Conservation (phyloP, 2,888 invertebrate genomes). For the Latheticus oryzae region DNA sequence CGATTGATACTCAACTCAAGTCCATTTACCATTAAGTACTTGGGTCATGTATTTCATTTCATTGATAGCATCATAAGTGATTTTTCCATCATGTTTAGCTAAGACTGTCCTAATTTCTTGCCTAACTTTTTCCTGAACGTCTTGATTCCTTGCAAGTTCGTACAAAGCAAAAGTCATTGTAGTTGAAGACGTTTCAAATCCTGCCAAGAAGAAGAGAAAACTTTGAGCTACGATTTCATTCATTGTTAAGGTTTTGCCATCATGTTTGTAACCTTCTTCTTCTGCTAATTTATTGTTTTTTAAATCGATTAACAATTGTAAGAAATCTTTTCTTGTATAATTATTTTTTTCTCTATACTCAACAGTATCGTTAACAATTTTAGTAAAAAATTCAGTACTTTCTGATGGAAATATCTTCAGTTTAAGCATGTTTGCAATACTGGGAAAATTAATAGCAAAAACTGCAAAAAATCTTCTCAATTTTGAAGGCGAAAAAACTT, state of each 20-base stretch:
- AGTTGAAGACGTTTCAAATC: slow-evolving; percentile 45
- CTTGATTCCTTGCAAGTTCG: slow-evolving; percentile 40
- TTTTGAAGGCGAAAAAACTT: slow-evolving; percentile 23
- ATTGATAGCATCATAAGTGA: slow-evolving; percentile 41
- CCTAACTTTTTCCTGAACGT: slow-evolving; percentile 39
- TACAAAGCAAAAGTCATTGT: slow-evolving; percentile 45
- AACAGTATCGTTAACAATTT: slow-evolving; percentile 63
- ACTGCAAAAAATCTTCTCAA: slow-evolving; percentile 17
- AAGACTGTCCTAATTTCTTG: slow-evolving; percentile 37
- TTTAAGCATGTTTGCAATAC: slow-evolving; percentile 42
- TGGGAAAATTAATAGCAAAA: slow-evolving; percentile 38
- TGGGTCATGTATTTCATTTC: slow-evolving; percentile 43
- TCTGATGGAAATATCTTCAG: slow-evolving; percentile 46
- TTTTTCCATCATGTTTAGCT: slow-evolving; percentile 28
- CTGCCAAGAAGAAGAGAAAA: slow-evolving; percentile 44
- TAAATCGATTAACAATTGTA: slow-evolving; percentile 65
- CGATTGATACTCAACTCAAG: neutral
- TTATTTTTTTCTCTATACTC: slow-evolving; percentile 64
- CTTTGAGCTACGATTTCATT: slow-evolving; percentile 44
- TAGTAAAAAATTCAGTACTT: slow-evolving; percentile 64
- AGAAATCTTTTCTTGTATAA: slow-evolving; percentile 67
- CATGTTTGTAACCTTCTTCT: slow-evolving; percentile 25
- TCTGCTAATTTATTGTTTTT: slow-evolving; percentile 33
- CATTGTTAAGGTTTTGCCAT: slow-evolving; percentile 24
- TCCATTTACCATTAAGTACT: slow-evolving; percentile 26